phyloP scores from a whole-genome alignment of 64 coral and sea anemone species.

The Orbicella faveolata region DNA sequence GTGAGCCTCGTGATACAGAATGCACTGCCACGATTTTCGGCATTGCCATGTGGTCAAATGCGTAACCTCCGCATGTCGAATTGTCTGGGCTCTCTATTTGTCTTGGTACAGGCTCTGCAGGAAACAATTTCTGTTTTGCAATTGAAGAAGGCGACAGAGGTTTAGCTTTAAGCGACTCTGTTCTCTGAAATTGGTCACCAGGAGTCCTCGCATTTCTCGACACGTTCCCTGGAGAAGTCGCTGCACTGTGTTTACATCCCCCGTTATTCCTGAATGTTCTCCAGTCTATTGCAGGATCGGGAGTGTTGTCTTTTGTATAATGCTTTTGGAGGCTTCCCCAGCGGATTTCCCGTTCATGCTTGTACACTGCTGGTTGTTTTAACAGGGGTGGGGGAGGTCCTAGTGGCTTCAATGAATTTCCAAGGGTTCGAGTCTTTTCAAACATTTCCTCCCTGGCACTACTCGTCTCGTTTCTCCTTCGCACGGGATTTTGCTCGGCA shows the following conservation, averaged over 20 bases:
- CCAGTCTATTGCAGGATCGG: background rate
- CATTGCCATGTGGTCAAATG: conserved; percentile 36
- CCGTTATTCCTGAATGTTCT: background rate
- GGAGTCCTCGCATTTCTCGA: background rate
- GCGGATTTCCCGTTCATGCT: background rate
- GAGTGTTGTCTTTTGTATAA: background rate
- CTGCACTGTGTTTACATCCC: background rate
- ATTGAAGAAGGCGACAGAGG: background rate
- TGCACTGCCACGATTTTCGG: conserved; percentile 45
- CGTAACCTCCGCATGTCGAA: conserved; percentile 13
- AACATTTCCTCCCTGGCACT: conserved; percentile 20
- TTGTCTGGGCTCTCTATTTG: conserved; percentile 3
- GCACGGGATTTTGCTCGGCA: background rate
- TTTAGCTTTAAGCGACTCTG: background rate
- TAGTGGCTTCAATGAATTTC: background rate
- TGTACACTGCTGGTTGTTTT: background rate
- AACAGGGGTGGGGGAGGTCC: conserved; percentile 23
- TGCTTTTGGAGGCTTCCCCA: background rate
- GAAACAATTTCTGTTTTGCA: background rate
- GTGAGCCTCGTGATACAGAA: conserved; percentile 3
- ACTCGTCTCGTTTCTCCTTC: background rate
- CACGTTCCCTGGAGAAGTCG: background rate
- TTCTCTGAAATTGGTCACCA: background rate
- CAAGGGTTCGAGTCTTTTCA: conserved; percentile 13
- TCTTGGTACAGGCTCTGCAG: conserved; percentile 9